Percentiles rank a stretch among this genome's conserved stretches.
Conservation (phyloP, 1,140 invertebrate species). For the Nasonia vitripennis region DNA sequence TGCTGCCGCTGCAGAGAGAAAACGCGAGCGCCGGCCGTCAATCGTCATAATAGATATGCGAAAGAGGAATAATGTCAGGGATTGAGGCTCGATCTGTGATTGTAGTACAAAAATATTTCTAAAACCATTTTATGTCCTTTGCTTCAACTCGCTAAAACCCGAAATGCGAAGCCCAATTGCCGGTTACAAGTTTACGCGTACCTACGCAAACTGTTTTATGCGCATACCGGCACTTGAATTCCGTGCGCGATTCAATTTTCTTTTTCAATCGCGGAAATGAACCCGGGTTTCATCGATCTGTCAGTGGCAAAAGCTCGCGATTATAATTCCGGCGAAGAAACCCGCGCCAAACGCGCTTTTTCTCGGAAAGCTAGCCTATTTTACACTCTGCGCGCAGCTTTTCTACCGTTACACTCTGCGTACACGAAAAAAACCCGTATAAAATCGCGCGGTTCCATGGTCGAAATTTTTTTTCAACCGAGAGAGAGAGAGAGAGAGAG, state of each 20-base stretch:
- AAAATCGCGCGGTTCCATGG: neutral
- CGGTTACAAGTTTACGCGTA: neutral
- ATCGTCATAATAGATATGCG: too few relatives aligned
- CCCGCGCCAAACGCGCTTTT: neutral
- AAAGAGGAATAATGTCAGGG: too few relatives aligned
- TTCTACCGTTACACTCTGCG: neutral
- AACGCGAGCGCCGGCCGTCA: neutral
- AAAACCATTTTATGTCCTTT: too few relatives aligned
- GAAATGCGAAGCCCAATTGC: too few relatives aligned
- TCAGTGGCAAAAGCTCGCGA: neutral
- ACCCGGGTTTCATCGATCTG: neutral
- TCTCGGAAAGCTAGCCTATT: neutral
- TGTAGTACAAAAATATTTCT: too few relatives aligned
- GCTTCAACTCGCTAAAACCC: too few relatives aligned
- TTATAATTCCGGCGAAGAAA: neutral
- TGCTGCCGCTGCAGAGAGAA: neutral
- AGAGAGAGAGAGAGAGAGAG: too few relatives aligned
- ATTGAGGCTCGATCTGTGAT: too few relatives aligned
- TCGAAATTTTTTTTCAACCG: too few relatives aligned
- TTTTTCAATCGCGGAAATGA: neutral
- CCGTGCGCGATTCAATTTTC: neutral
- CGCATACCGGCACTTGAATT: neutral
- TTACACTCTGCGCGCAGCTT: too few relatives aligned
- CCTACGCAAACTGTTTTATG: neutral
- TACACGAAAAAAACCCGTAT: neutral